Percentiles rank a stretch among this genome's conserved stretches.
phyloP scores from a whole-genome alignment of 2,797 vertebrate species.

The Urocyon cinereoargenteus region DNA sequence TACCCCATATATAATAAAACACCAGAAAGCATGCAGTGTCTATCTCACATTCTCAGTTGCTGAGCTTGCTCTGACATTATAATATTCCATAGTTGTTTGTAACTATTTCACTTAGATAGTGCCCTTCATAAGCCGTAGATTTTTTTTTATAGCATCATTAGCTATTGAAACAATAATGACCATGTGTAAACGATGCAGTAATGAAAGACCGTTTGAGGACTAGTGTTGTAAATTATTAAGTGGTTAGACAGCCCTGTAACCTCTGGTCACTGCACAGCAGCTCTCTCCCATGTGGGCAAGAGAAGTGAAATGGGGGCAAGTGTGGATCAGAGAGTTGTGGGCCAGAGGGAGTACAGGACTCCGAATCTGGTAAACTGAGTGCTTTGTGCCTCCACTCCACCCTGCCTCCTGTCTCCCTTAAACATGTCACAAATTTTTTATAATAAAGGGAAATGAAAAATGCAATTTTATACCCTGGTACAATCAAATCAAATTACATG shows the following conservation, averaged over 20 bases:
- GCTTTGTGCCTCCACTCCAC: fast-evolving
- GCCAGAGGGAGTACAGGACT: fast-evolving
- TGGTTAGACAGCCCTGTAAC: not conserved
- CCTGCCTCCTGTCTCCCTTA: fast-evolving
- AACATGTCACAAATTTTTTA: not conserved
- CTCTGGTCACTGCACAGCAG: not conserved
- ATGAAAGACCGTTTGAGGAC: not conserved
- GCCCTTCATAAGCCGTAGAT: not conserved
- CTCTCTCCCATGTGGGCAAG: fast-evolving
- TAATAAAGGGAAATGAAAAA: not conserved
- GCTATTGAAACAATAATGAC: not conserved
- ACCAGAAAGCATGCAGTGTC: not conserved
- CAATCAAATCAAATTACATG: constrained; percentile 29
- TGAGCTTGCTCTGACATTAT: not conserved
- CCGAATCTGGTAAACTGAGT: not conserved
- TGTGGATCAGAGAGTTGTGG: no score
- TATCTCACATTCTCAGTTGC: no score
- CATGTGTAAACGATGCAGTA: not conserved
- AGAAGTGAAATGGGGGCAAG: fast-evolving
- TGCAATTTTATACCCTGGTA: not conserved
- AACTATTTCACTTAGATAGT: not conserved
- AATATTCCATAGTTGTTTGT: not conserved
- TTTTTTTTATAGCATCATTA: not conserved
- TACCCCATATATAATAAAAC: fast-evolving
- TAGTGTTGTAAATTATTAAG: not conserved